Evolutionary conservation across 1,140 invertebrate species (phyloP), one percentile per base, ranked within the genome.

Genomic region (Macrobrachium rosenbergii): DNA sequence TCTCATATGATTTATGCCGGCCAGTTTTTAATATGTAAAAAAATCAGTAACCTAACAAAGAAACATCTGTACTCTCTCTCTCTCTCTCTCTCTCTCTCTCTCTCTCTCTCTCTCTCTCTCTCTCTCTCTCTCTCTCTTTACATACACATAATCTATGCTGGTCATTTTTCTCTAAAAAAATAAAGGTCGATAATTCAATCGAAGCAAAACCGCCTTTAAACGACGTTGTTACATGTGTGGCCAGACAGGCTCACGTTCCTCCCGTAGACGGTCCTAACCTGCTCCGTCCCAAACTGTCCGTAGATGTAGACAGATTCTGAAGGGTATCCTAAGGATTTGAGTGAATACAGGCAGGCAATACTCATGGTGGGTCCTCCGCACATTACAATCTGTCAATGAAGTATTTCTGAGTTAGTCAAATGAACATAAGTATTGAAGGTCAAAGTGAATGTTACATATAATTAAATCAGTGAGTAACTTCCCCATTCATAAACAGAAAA

Each of bases 271-370:
- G 64, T 59, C 59, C 37, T 77, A n/a, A 86, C 60, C 23, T 86
- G 83, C 75, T 86, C 83, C 14, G 79, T 60, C 19, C 83, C 83
- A 14, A 86, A 86, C 58, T 86, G 83, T 21, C 83, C 83, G 75
- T 84, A 86, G 58, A 86, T 60, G 83, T 62, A 86, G 60, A 82
- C 23, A n/a, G 5, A 23, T 12, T 60, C 7, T 1, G 83, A 28
- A 59, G 73, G 83, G 75, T 17, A 86, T 21, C 79, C 62, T 16
- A 86, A 52, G n/a, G 58, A 45, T n/a, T 52, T 80, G n/a, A 86
- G 58, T 10, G 73, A 76, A 77, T 82, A 37, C 37, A 76, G 59
- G 23, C 75, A 79, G 3, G 78, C 83, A 12, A 86, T 76, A 23
- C 45, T 62, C 83, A 86, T 86, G 12, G 72, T 84, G 0, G 83